These are phyloP conservation scores for Mycogona germanica DNA, from an alignment of 2,888 invertebrate species.

Conservation along the genomic window DNA sequence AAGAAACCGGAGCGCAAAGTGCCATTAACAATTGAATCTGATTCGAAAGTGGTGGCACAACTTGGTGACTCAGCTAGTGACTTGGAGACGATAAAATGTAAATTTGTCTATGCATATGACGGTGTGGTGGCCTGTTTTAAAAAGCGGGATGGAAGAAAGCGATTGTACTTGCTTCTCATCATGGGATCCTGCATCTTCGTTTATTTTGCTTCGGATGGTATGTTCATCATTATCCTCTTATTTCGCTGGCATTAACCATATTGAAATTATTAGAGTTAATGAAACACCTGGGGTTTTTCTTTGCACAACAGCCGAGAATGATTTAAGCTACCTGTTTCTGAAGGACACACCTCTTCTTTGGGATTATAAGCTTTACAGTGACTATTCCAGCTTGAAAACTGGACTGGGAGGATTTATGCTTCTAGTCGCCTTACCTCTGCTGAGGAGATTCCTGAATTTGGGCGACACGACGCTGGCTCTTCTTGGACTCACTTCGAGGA, in stretches of 20 bases:
- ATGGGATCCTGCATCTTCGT: slow-evolving; percentile 3
- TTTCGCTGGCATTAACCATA: not conserved
- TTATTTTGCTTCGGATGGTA: slow-evolving; percentile 11
- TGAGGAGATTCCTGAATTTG: slow-evolving; percentile 23
- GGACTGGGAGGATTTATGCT: slow-evolving; percentile 42
- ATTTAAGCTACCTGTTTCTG: slow-evolving; percentile 60
- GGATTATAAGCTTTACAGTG: slow-evolving; percentile 53
- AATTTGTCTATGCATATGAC: slow-evolving; percentile 6
- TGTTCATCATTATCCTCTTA: not conserved
- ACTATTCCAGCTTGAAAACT: slow-evolving; percentile 40
- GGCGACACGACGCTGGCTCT: slow-evolving; percentile 32
- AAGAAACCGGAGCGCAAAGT: slow-evolving; percentile 15
- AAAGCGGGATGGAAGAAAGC: slow-evolving; percentile 5
- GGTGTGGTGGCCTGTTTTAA: slow-evolving; percentile 10
- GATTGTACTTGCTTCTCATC: slow-evolving; percentile 1
- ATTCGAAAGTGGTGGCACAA: not conserved
- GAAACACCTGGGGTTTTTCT: not conserved
- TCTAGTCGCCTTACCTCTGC: slow-evolving; percentile 30
- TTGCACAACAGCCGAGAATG: slow-evolving; percentile 52
- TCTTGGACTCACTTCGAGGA: slow-evolving; percentile 26
- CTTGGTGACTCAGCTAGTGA: not conserved
- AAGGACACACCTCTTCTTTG: slow-evolving; percentile 53
- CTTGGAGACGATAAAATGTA: not conserved
- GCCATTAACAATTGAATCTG: not conserved
- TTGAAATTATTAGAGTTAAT: not conserved